Evolutionary conservation across 2,113 vertebrate genomes (phyloP).

Genomic region (Sylvia atricapilla): DNA sequence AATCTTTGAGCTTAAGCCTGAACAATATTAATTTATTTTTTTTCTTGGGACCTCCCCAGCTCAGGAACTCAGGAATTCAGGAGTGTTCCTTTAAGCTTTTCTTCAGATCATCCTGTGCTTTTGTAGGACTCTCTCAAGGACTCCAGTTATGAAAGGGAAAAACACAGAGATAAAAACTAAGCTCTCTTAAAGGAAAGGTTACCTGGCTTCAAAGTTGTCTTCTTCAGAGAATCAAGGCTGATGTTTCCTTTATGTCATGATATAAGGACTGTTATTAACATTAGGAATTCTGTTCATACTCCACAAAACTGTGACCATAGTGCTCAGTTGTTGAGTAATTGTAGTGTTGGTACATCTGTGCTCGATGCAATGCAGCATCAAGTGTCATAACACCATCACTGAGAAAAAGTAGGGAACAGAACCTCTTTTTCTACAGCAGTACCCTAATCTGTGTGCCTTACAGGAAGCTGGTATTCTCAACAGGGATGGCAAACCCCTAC

Average conservation of each 20-base stretch:
- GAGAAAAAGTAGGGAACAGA: background rate
- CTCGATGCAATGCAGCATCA: background rate
- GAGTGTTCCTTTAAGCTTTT: background rate
- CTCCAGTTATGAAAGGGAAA: background rate
- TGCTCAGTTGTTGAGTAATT: background rate
- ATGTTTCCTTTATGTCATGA: background rate
- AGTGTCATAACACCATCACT: background rate
- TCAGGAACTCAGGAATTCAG: background rate
- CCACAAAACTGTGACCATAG: background rate
- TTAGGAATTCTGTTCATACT: background rate
- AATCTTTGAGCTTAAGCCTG: background rate
- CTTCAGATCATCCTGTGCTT: background rate
- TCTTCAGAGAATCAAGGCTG: background rate
- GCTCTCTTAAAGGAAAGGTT: background rate
- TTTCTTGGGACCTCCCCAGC: background rate
- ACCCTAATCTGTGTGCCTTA: background rate
- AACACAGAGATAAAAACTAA: background rate
- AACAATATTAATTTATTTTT: background rate
- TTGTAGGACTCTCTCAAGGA: background rate
- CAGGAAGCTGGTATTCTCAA: background rate
- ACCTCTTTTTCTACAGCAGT: background rate
- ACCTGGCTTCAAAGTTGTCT: background rate
- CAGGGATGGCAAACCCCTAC: background rate
- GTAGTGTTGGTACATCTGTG: background rate
- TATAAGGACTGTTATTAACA: background rate